Conservation (phyloP, 2,888 invertebrate species). For the Oligia fasciuncula region DNA sequence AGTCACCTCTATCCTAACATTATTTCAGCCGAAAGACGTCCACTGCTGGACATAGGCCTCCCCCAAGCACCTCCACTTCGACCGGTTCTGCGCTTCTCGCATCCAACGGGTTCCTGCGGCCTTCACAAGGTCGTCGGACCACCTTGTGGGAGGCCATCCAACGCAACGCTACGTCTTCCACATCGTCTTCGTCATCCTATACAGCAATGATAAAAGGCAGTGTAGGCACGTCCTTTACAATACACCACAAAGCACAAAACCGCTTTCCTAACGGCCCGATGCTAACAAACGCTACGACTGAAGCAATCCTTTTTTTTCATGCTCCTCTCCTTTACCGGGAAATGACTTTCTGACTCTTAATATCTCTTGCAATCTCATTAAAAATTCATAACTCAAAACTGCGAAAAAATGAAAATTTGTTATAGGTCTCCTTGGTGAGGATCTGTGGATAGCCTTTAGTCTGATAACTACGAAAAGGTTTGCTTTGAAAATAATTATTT, state of each 20-base stretch:
- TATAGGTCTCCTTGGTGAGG: constrained; percentile 71
- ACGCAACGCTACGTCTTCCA: no score
- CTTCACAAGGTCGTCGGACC: no score
- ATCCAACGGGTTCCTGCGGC: no score
- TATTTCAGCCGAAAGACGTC: no score
- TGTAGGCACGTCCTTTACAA: neutral
- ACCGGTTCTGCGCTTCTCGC: no score
- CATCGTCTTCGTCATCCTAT: no score
- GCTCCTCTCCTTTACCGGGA: constrained; percentile 88
- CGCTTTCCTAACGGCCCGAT: constrained; percentile 74
- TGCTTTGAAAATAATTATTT: constrained; percentile 52
- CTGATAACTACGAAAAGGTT: constrained; percentile 34
- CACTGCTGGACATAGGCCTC: no score
- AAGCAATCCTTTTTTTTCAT: constrained; percentile 85
- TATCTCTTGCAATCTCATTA: constrained; percentile 91
- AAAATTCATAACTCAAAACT: constrained; percentile 91
- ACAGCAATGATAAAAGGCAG: neutral
- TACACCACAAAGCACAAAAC: neutral
- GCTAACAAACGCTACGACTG: constrained; percentile 85
- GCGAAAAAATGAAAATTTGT: constrained; percentile 89
- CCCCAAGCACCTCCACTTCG: no score
- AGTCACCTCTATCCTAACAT: neutral
- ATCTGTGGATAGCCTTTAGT: constrained; percentile 22
- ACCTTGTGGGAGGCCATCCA: no score
- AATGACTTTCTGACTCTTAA: constrained; percentile 91